Percentiles rank a stretch among this genome's conserved stretches.
Conservation (phyloP, 1,140 invertebrate genomes). For the Drosophila eugracilis region DNA sequence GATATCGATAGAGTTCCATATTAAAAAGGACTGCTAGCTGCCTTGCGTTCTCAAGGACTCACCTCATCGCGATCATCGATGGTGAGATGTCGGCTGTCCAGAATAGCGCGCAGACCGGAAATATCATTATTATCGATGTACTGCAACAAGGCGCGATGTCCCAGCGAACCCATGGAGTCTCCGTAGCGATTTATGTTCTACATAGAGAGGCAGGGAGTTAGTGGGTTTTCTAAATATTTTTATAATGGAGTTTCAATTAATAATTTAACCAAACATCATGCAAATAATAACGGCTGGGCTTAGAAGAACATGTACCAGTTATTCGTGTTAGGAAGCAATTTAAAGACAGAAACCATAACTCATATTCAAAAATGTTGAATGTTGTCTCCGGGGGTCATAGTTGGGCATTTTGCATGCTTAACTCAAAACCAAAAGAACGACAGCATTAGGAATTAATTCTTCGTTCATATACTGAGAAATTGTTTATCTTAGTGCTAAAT, state of each 20-base stretch:
- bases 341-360: slow-evolving; percentile 13
- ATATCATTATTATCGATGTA: slow-evolving; percentile 93
- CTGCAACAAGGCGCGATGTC: slow-evolving; percentile 91
- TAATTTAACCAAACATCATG: slow-evolving; percentile 22
- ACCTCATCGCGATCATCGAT: slow-evolving; percentile 97
- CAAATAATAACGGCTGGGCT: slow-evolving; percentile 24
- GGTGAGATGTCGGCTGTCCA: slow-evolving; percentile 92
- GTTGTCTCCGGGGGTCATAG: slow-evolving; percentile 3
- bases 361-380: slow-evolving; percentile 9
- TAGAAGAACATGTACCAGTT: slow-evolving; percentile 11
- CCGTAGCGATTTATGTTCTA: slow-evolving; percentile 85
- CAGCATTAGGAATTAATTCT: slow-evolving; percentile 1
- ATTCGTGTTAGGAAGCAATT: slow-evolving; percentile 36
- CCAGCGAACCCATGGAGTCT: slow-evolving; percentile 96
- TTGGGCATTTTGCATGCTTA: slow-evolving; percentile 14
- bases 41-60: slow-evolving; percentile 58
- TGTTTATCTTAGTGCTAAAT: slow-evolving; percentile 22
- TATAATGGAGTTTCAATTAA: not conserved
- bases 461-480: slow-evolving; percentile 8
- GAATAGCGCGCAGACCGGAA: slow-evolving; percentile 90
- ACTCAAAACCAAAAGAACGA: slow-evolving; percentile 9
- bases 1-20: not conserved
- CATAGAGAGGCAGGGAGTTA: not conserved
- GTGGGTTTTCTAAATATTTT: not conserved
- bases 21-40: too few species aligned